Base-by-base conservation (phyloP, 2,888 invertebrate species). In the Lampropteryx suffumata region DNA sequence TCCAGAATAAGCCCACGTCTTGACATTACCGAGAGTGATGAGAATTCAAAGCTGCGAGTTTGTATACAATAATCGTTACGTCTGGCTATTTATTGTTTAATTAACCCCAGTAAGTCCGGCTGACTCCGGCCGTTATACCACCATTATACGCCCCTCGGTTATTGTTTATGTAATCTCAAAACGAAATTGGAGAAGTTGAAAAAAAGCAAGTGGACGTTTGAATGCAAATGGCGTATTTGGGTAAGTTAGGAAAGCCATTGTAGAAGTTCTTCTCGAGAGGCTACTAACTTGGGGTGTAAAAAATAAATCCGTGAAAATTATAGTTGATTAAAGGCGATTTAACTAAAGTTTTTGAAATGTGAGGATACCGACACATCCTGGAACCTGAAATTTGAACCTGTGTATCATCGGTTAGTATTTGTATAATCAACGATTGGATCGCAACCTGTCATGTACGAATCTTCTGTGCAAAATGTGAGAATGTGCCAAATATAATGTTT, bases 1-100 rank as follows among this genome's bases (percentile, higher is more conserved):
- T 61, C 62, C 41, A 76, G 75, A 82, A 82, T 83, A 81, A 58
- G 52, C 60, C 51, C 74, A 56, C 58, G 59, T 71, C 79, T 80
- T 88, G 89, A 89, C 87, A 87, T 86, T 85, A 86, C 86, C 62
- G 80, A 80, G 83, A 90, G 82, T 88, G 89, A 89, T 89, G 88
- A 81, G 86, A 89, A 88, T 89, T 82, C 87, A 88, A 85, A 90
- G 79, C 77, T 79, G 71, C 71, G 65, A 73, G 79, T 85, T 84
- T 83, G 81, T 87, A 86, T 84, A 87, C 83, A 82, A 87, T 87
- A 86, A 85, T 79, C 82, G 82, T 86, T 80, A 79, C 67, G 67
- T 64, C 58, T 65, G 68, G 73, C 81, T 89, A 88, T 90, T 90
- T 89, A 90, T 90, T 80, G 88, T 87, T 89, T 88, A 89, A 90